A percentile compares a stretch with the other conserved stretches of the same genome.
Evolutionary conservation across 2,113 vertebrate genomes (phyloP).

Genomic region (Onychorhynchus coronatus): DNA sequence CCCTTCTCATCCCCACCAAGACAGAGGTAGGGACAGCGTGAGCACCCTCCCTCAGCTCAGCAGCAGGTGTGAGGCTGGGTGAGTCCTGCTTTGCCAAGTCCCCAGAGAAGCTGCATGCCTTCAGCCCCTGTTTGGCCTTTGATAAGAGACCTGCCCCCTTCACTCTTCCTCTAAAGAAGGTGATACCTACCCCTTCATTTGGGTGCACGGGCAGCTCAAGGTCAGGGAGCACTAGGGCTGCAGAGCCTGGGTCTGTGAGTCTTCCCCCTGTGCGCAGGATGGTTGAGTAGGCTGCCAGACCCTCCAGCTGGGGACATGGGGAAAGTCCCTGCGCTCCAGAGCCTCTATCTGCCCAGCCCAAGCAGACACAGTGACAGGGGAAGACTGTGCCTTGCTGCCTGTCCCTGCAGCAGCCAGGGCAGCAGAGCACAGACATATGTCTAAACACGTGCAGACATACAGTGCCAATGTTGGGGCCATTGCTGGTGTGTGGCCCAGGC

Average conservation of each 20-base stretch:
- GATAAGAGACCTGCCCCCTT: neutral
- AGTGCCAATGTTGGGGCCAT: no score
- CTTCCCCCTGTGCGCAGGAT: neutral
- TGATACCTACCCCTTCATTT: neutral
- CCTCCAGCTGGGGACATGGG: neutral
- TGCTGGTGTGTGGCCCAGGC: rapidly evolving
- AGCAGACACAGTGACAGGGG: neutral
- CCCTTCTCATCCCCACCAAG: rapidly evolving
- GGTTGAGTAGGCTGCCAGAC: neutral
- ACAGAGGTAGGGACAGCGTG: no score
- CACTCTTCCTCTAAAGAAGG: neutral
- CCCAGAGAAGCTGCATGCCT: rapidly evolving
- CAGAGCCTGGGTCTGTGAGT: neutral
- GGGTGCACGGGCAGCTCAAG: neutral
- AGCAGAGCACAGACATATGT: neutral
- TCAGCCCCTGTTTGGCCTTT: neutral
- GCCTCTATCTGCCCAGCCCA: neutral
- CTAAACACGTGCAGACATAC: rapidly evolving
- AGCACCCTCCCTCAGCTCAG: neutral
- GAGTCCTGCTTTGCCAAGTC: neutral
- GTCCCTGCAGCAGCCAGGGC: neutral
- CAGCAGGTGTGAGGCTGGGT: neutral
- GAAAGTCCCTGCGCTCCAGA: neutral
- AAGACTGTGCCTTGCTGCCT: neutral
- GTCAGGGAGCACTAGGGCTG: neutral